A percentile compares a stretch with the other conserved stretches of the same genome.
Evolutionary conservation across 2,888 invertebrate species (phyloP).

Genomic region (Amblyteles armatorius): DNA sequence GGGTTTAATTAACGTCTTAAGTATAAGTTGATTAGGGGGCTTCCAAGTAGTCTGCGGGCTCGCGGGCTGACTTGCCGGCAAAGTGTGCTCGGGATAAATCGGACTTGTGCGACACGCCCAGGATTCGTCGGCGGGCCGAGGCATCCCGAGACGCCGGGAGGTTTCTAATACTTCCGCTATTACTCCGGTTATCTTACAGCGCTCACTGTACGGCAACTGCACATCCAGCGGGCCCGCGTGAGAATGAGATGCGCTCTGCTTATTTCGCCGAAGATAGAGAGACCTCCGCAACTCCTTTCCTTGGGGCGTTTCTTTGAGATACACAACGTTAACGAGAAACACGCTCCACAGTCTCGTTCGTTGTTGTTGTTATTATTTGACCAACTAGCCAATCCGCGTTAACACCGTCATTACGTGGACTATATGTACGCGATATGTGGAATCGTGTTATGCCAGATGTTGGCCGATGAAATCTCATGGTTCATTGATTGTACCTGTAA

Average conservation of each 20-base stretch:
- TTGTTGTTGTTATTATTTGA: slow-evolving; percentile 27
- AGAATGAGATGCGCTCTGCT: slow-evolving; percentile 65
- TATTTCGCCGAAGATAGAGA: slow-evolving; percentile 32
- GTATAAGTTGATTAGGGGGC: slow-evolving; percentile 73
- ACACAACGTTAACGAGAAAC: slow-evolving; percentile 54
- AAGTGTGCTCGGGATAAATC: slow-evolving; percentile 67
- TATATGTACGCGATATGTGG: not conserved
- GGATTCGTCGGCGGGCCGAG: slow-evolving; percentile 61
- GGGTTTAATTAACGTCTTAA: slow-evolving; percentile 72
- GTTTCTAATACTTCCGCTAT: slow-evolving; percentile 62
- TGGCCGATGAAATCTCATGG: not conserved
- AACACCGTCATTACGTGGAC: not conserved
- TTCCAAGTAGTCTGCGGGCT: slow-evolving; percentile 46
- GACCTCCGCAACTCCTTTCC: slow-evolving; percentile 23
- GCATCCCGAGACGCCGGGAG: slow-evolving; percentile 53
- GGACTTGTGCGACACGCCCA: slow-evolving; percentile 68
- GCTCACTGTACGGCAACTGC: not conserved
- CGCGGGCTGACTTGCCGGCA: slow-evolving; percentile 21
- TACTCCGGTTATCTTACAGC: slow-evolving; percentile 29
- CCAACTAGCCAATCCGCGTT: not conserved
- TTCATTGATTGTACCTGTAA: not conserved
- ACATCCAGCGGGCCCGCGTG: slow-evolving; percentile 49
- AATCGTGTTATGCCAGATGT: not conserved
- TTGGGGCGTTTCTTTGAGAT: slow-evolving; percentile 41
- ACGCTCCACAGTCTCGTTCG: slow-evolving; percentile 43